A percentile compares a stretch with the other conserved stretches of the same genome.
Evolutionary conservation across 2,888 invertebrate species (phyloP).

Genomic region (Sarcophaga caerulescens): DNA sequence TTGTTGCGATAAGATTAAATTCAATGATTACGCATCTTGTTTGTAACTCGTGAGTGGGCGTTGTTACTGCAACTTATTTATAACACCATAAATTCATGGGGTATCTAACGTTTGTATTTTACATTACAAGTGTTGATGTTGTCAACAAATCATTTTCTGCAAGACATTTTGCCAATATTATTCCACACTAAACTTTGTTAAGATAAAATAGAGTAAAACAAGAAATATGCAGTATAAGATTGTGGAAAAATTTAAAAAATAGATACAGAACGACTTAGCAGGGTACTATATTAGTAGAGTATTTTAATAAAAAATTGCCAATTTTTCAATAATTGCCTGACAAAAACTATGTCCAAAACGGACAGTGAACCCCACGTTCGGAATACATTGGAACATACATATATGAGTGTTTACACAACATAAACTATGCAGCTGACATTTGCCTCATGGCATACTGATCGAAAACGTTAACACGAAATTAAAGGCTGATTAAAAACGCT

Average conservation of each 20-base stretch:
- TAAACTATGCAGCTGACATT: too few species aligned
- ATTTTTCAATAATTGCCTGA: too few species aligned
- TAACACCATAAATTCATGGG: constrained; percentile 30
- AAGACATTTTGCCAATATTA: constrained; percentile 2
- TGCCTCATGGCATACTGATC: too few species aligned
- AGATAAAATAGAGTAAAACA: background rate
- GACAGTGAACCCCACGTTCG: too few species aligned
- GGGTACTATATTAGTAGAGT: too few species aligned
- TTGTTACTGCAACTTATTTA: constrained; percentile 22
- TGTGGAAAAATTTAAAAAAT: background rate
- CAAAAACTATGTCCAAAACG: too few species aligned
- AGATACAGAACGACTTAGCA: constrained; percentile 2
- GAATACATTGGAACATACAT: too few species aligned
- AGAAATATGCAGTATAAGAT: background rate
- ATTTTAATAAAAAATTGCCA: too few species aligned
- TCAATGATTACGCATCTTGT: constrained; percentile 21
- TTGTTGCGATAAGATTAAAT: constrained; percentile 6
- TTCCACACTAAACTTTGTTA: background rate
- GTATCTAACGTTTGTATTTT: constrained; percentile 4
- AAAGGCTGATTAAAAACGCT: too few species aligned
- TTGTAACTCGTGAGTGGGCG: constrained; percentile 17
- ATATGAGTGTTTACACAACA: too few species aligned
- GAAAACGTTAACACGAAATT: too few species aligned
- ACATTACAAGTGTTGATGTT: constrained; percentile 49
- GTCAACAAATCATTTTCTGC: constrained; percentile 56